A percentile compares a stretch with the other conserved stretches of the same genome.
Evolutionary conservation across 2,888 invertebrate species (phyloP).

Genomic region (Zelleria hepariella): DNA sequence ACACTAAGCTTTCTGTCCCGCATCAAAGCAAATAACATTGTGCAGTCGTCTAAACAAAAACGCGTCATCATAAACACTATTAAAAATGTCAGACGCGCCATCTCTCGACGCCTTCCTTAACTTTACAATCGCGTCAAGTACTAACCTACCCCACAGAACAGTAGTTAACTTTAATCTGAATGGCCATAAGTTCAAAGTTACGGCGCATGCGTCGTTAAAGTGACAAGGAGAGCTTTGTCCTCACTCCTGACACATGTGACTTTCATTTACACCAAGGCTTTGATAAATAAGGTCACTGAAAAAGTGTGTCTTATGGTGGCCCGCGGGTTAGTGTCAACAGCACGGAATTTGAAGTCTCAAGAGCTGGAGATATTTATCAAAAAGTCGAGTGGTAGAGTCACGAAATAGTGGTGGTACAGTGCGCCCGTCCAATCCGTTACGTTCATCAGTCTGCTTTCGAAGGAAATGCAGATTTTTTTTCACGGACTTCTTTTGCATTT

Average conservation of each 20-base stretch:
- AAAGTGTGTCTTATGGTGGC: not conserved
- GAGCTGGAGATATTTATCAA: conserved; percentile 21
- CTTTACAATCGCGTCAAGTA: not conserved
- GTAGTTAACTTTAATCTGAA: conserved; percentile 46
- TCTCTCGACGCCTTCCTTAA: not conserved
- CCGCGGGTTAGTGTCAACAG: not conserved
- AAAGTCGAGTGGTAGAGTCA: not conserved
- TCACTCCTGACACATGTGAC: conserved; percentile 43
- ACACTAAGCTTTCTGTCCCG: too few species aligned
- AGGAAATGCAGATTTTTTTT: too few species aligned
- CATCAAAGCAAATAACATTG: too few species aligned
- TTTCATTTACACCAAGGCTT: conserved; percentile 29
- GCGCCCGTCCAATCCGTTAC: not conserved
- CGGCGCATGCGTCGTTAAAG: conserved; percentile 32
- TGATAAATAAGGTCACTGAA: not conserved
- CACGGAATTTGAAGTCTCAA: conserved; percentile 12
- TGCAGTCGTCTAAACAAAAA: too few species aligned
- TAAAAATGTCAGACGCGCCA: not conserved
- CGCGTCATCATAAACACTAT: not conserved
- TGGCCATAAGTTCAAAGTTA: conserved; percentile 67
- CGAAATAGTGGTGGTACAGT: not conserved
- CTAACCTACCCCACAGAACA: conserved; percentile 44
- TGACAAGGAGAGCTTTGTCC: conserved; percentile 46
- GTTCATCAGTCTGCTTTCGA: not conserved
- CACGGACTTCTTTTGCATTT: too few species aligned